Conservation (phyloP, 1,140 invertebrate genomes). For the Chelonus insularis region DNA sequence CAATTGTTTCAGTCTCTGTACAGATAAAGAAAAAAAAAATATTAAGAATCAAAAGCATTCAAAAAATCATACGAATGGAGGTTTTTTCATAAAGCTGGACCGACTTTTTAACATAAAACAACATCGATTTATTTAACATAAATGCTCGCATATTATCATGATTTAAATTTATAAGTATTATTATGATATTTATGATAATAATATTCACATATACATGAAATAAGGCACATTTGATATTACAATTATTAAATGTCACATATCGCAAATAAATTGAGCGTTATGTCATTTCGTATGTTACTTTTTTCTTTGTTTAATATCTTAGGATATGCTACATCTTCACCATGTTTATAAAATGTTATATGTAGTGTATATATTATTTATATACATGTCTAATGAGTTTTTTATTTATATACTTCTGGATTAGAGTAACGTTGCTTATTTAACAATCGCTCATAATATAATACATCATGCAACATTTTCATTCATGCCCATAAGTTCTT, state of each 20-base stretch:
- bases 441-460: too few relatives aligned
- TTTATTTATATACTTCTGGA: slow-evolving; percentile 9
- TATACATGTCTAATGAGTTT: slow-evolving; percentile 26
- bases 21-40: too few relatives aligned
- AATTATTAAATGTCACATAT: too few relatives aligned
- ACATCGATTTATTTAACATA: slow-evolving; percentile 58
- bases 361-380: slow-evolving; percentile 37
- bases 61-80: too few relatives aligned
- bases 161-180: slow-evolving; percentile 43
- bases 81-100: too few relatives aligned
- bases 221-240: slow-evolving; percentile 59
- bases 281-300: neutral
- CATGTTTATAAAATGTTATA: slow-evolving; percentile 53
- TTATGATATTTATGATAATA: slow-evolving; percentile 51
- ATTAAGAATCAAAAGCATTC: too few relatives aligned
- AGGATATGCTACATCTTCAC: slow-evolving; percentile 53
- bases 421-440: too few relatives aligned
- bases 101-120: slow-evolving; percentile 55
- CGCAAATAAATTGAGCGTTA: too few relatives aligned
- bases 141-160: slow-evolving; percentile 55
- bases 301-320: slow-evolving; percentile 31
- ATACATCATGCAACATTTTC: too few relatives aligned
- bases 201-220: slow-evolving; percentile 55
- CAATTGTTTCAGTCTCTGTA: too few relatives aligned
- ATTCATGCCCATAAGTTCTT: too few relatives aligned